These are phyloP conservation scores for Bombus waltoni DNA, from an alignment of 1,140 invertebrate species.

Conservation along the genomic window DNA sequence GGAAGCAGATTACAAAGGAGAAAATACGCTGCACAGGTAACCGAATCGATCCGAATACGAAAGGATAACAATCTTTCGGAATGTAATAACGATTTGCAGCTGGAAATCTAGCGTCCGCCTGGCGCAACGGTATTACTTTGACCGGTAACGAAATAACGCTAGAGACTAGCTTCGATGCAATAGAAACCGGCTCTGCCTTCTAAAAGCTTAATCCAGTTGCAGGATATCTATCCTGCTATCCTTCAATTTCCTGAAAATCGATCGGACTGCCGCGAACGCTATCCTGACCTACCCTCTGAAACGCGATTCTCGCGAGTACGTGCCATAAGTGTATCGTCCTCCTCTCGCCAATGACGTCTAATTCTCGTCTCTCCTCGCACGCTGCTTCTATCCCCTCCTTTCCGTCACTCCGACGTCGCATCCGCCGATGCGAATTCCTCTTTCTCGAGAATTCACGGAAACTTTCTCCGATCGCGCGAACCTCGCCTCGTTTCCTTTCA, in stretches of 20 bases:
- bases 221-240: background rate
- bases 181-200: background rate
- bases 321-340: background rate
- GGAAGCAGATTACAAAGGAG: background rate
- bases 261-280: background rate
- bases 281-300: slow-evolving; percentile 12
- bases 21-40: background rate
- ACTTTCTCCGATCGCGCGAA: too few relatives aligned
- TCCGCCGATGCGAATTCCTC: too few relatives aligned
- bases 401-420: background rate
- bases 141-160: slow-evolving; percentile 4
- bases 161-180: background rate
- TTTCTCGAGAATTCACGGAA: too few relatives aligned
- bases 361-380: background rate
- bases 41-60: background rate
- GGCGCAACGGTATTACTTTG: background rate
- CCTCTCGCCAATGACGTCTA: background rate
- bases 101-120: background rate
- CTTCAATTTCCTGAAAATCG: slow-evolving; percentile 29
- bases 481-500: too few relatives aligned
- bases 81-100: background rate
- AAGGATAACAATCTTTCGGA: background rate
- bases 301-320: slow-evolving; percentile 9
- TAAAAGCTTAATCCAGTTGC: slow-evolving; percentile 38
- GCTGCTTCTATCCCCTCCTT: background rate